These are phyloP conservation scores for Tolypeutes matacus DNA, from an alignment of 2,797 vertebrate species.

Conservation along the genomic window DNA sequence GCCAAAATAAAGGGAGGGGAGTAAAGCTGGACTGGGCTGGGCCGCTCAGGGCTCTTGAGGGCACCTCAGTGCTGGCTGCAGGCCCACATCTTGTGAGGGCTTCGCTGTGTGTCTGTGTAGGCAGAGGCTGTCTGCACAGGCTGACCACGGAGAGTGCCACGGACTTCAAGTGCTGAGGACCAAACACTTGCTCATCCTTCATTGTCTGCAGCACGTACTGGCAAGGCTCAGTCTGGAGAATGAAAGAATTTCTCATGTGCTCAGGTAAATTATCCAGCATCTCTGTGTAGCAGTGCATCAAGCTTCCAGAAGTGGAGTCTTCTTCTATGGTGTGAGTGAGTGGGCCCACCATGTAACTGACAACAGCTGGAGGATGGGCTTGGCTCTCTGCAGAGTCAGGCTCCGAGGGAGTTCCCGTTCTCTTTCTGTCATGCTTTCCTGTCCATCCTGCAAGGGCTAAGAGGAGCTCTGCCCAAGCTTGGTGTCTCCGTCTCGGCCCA, in stretches of 20 bases:
- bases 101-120: slow-evolving; percentile 96
- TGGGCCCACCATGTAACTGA: slow-evolving; percentile 97
- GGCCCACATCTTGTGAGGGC: slow-evolving; percentile 98
- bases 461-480: slow-evolving; percentile 88
- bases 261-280: slow-evolving; percentile 96
- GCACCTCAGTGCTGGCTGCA: slow-evolving; percentile 93
- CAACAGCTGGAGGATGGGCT: slow-evolving; percentile 94
- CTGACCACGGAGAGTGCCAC: slow-evolving; percentile 98
- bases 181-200: slow-evolving; percentile 95
- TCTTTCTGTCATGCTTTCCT: slow-evolving; percentile 91
- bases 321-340: slow-evolving; percentile 93
- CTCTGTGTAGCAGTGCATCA: slow-evolving; percentile 97
- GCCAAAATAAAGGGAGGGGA: slow-evolving; percentile 96
- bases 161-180: slow-evolving; percentile 97
- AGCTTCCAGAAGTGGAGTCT: slow-evolving; percentile 92
- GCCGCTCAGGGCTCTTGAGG: slow-evolving; percentile 95
- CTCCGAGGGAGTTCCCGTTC: slow-evolving; percentile 95
- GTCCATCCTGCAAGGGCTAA: slow-evolving; percentile 87
- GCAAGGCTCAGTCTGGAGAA: slow-evolving; percentile 97
- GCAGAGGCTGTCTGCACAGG: slow-evolving; percentile 95
- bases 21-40: slow-evolving; percentile 94
- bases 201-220: slow-evolving; percentile 97
- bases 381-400: slow-evolving; percentile 94
- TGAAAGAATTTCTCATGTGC: slow-evolving; percentile 94
- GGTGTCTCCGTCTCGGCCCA: slow-evolving; percentile 84